These are phyloP conservation scores for Acropternis orthonyx DNA, from an alignment of 2,797 vertebrate genomes.

Conservation along the genomic window DNA sequence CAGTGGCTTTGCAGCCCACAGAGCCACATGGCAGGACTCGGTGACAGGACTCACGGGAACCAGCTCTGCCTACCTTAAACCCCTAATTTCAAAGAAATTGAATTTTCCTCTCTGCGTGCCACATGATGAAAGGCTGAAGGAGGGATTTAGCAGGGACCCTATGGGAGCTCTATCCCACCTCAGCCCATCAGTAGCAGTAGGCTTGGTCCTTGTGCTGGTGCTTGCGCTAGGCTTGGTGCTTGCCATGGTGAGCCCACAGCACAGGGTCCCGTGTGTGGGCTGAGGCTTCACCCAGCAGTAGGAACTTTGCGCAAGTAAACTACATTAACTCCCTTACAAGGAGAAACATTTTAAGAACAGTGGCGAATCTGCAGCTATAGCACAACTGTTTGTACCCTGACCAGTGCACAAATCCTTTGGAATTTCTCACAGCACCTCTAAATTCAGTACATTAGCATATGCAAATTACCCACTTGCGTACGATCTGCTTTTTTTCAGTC, in stretches of 20 bases:
- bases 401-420: background rate
- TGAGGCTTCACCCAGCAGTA: background rate
- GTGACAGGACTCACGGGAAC: too few species aligned
- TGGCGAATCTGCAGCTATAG: background rate
- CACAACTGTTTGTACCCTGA: background rate
- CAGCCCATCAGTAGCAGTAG: rapidly evolving
- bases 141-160: background rate
- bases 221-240: too few species aligned
- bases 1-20: too few species aligned
- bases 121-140: background rate
- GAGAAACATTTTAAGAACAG: background rate
- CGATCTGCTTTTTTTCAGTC: background rate
- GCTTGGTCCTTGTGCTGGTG: background rate
- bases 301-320: background rate
- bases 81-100: too few species aligned
- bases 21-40: too few species aligned
- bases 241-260: rapidly evolving
- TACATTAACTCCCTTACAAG: background rate
- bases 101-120: background rate
- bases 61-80: too few species aligned
- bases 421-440: background rate
- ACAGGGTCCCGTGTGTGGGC: rapidly evolving
- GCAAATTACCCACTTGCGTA: background rate
- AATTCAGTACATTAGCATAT: background rate
- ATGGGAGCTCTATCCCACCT: background rate